Evolutionary conservation across 1,140 invertebrate genomes (phyloP).

Genomic region (Octopus bimaculoides): DNA sequence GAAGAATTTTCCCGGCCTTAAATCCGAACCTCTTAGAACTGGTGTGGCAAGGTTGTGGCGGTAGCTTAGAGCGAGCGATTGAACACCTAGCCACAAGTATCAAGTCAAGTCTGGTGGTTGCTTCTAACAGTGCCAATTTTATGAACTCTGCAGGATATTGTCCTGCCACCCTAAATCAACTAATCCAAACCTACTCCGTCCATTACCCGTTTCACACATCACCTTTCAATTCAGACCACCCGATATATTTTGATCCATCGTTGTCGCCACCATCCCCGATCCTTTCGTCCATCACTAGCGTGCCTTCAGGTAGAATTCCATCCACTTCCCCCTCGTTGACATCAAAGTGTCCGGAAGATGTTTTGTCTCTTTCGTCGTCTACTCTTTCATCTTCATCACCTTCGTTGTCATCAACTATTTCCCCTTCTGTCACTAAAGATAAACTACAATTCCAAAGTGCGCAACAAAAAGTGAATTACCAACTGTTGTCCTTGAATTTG

Average conservation of each 20-base stretch:
- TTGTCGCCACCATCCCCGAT: neutral
- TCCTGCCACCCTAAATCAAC: neutral
- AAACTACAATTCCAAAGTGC: too few species aligned
- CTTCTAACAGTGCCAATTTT: slow-evolving; percentile 6
- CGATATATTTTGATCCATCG: neutral
- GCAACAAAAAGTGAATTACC: too few species aligned
- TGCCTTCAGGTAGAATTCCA: neutral
- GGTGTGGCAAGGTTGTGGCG: slow-evolving; percentile 42
- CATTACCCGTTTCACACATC: slow-evolving; percentile 14
- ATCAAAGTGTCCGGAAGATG: too few species aligned
- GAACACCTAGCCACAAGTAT: slow-evolving; percentile 34
- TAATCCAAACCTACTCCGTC: neutral
- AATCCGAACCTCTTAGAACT: slow-evolving; percentile 40
- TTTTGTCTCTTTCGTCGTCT: too few species aligned
- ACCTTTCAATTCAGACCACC: neutral
- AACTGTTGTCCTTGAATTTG: too few species aligned
- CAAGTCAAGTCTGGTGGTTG: slow-evolving; percentile 15
- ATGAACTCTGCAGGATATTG: too few species aligned
- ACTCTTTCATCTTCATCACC: too few species aligned
- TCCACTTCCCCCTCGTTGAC: too few species aligned
- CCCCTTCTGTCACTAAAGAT: too few species aligned
- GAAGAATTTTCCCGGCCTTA: slow-evolving; percentile 36
- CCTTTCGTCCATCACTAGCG: neutral
- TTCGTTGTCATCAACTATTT: too few species aligned
- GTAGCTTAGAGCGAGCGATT: slow-evolving; percentile 36